Evolutionary conservation across 23 tunicate genomes (phyloP), one percentile per base, ranked within the genome.

Genomic region (Corella eumyota): DNA sequence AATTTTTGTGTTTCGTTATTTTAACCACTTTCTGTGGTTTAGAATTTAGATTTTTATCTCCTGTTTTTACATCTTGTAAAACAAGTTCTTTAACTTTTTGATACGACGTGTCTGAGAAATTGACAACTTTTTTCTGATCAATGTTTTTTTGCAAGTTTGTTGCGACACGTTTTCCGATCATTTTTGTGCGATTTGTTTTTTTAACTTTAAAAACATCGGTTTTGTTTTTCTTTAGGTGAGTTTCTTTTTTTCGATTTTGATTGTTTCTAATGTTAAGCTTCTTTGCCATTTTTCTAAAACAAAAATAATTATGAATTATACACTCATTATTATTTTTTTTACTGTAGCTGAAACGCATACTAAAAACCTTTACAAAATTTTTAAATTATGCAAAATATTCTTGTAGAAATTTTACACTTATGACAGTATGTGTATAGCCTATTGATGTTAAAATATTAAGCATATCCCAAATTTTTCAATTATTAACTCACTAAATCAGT

Each of bases 101-200:
- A 62, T n/a, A 62, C 5, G 6, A 7, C 6, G 20, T 22, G 32
- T 62, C 50, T 6, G 58, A 15, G 22, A 23, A 6, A 6, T 60
- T 61, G 27, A 56, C 60, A 3, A 29, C 23, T 23, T 45, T 46
- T 3, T 54, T 17, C 33, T 64, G 51, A 1, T 30, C 6, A 54
- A 76, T 29, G 64, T 76, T 76, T 67, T 58, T 76, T 30, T 37
- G 37, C 56, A 76, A 59, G 13, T 30, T 58, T 32, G 83, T 66
- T 7, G 61, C 37, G 20, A 76, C 73, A n/a, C 29, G 34, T 57
- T 76, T 76, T 66, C 73, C 83, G n/a, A 57, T 28, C 1, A 25
- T 20, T 59, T 76, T 76, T 4, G 73, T 9, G 17, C 68, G 67
- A 50, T 58, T 58, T 3, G 78, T 34, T 45, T 70, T 58, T 57